Evolutionary conservation across 2,113 vertebrate species (phyloP).

Genomic region (Phyllostomus discolor): DNA sequence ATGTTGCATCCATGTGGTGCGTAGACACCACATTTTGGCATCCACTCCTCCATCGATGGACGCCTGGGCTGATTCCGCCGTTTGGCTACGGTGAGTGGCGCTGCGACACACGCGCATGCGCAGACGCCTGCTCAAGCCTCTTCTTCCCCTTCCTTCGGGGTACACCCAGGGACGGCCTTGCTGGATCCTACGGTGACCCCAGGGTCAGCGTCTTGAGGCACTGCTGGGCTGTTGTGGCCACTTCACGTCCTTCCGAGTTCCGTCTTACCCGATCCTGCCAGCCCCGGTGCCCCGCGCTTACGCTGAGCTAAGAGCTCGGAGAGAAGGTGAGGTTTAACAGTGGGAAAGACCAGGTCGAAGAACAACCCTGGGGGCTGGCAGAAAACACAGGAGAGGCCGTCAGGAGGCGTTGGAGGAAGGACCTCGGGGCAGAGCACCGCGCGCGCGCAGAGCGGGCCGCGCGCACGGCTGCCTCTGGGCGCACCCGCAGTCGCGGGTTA

Average conservation of each 20-base stretch:
- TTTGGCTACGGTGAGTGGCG: not conserved
- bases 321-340: not conserved
- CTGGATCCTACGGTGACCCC: accelerated
- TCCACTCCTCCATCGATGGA: accelerated
- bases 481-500: not conserved
- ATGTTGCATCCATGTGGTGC: accelerated
- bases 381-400: not conserved
- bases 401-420: accelerated
- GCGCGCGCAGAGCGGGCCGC: accelerated
- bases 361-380: accelerated
- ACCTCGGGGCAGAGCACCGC: accelerated
- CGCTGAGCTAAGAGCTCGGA: not conserved
- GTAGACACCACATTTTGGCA: not conserved
- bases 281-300: accelerated
- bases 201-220: accelerated
- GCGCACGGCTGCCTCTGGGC: accelerated
- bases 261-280: not conserved
- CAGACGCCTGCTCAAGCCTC: not conserved
- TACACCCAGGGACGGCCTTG: accelerated
- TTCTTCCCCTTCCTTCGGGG: accelerated
- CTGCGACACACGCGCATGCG: accelerated
- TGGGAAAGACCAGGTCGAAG: not conserved
- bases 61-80: not conserved
- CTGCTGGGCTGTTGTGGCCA: accelerated
- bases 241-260: accelerated